Base-by-base conservation (phyloP, 2,113 vertebrate species). In the Podarcis cretensis region DNA sequence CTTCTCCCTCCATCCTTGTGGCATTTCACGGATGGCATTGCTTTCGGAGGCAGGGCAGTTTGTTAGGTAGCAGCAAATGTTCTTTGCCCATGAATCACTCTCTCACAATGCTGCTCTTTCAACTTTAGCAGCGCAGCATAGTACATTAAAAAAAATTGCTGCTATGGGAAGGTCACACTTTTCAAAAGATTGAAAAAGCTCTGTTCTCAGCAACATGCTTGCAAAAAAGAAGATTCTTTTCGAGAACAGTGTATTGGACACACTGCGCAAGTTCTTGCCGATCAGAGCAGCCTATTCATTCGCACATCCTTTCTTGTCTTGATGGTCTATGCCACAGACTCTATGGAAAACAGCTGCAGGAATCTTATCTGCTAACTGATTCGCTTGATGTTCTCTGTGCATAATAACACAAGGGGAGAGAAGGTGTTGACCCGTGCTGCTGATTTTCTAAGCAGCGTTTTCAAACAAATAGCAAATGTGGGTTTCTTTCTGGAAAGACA, bases 11-110 rank as follows among this genome's bases (percentile, higher is more conserved):
- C 73, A 90, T 81, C 87, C 92, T 89, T 35, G 0, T 89, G 93
- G 81, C 89, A 92, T 92, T 94, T 94, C 90, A 65, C 87, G 37
- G 71, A 73, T 73, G 83, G 81, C 85, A 93, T 21, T 35, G 23
- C 14, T 87, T 83, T n/a, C 89, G 83, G 63, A 89, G 86, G 27
- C 79, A 91, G 59, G 76, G 85, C 65, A 87, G 37, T 68, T 91
- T 63, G 48, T 76, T 73, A 88, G 90, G 75, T 89, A 82, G 63
- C 21, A 89, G 79, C 63, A n/a, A 89, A 9, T 0, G 3, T 48
- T 85, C 43, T 48, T 77, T 63, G 21, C 35, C 76, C 14, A 20
- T 32, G 35, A 91, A 73, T 79, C 89, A 27, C 2, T 86, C 90
- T 75, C 80, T 30, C 81, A 87, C 59, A 43, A 73, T 0, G 0